A percentile compares a stretch with the other conserved stretches of the same genome.
Conservation (phyloP, 2,113 vertebrate species). For the Orycteropus afer region DNA sequence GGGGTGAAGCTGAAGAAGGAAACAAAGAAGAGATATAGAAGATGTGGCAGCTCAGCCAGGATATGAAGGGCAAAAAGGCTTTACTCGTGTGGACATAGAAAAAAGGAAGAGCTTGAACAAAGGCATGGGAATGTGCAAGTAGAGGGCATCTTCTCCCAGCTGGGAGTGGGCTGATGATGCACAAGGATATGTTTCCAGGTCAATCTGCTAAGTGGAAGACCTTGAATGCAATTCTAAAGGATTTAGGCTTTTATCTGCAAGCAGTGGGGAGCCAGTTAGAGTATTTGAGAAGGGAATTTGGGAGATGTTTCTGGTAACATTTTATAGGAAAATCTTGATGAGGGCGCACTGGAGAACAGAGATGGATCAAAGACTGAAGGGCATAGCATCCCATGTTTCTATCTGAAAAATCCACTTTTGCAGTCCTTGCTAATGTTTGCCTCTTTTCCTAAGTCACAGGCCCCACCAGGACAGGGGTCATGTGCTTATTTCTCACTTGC, state of each 20-base stretch:
- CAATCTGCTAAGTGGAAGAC: background rate
- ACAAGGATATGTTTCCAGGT: too few relatives aligned
- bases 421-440: background rate
- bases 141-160: background rate
- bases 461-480: background rate
- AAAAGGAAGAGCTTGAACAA: background rate
- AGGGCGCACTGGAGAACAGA: background rate
- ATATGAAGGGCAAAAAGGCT: background rate
- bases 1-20: background rate
- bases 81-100: background rate
- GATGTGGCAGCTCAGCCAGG: background rate
- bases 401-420: background rate
- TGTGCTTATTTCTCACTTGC: background rate
- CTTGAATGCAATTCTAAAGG: background rate
- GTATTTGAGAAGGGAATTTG: conserved; percentile 13
- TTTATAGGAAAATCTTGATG: background rate
- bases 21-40: background rate
- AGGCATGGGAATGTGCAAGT: background rate
- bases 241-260: background rate
- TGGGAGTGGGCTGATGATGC: fast-evolving
- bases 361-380: background rate
- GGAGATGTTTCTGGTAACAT: background rate
- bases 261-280: background rate
- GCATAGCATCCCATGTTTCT: background rate
- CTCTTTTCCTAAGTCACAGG: background rate